Evolutionary conservation across 2,888 invertebrate species (phyloP).

Genomic region (Idaea aversata): DNA sequence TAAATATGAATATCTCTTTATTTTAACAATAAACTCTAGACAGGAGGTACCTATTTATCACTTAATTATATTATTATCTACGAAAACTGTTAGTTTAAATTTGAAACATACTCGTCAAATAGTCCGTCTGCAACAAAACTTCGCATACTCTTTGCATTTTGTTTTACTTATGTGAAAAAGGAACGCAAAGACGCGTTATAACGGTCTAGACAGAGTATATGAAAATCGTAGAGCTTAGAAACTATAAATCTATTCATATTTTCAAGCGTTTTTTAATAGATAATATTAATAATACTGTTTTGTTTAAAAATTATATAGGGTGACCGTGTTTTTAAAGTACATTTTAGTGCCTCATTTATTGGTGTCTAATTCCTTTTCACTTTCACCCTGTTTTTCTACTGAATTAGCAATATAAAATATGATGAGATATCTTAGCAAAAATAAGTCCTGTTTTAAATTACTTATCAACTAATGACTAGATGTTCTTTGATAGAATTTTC

Average conservation of each 20-base stretch:
- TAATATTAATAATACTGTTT: background rate
- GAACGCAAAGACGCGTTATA: background rate
- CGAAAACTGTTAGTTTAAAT: background rate
- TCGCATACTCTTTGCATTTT: background rate
- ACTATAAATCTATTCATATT: background rate
- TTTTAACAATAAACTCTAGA: slow-evolving; percentile 77
- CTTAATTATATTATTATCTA: slow-evolving; percentile 20
- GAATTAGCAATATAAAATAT: background rate
- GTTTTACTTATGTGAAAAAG: background rate
- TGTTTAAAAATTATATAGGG: background rate
- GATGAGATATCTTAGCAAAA: background rate
- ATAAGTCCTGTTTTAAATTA: background rate
- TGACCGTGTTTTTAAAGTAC: background rate
- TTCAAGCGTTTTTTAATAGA: background rate
- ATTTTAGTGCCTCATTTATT: background rate
- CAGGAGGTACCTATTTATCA: slow-evolving; percentile 73
- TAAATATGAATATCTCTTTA: slow-evolving; percentile 77
- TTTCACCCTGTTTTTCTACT: background rate
- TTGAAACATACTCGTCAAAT: background rate
- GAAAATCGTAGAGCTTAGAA: background rate
- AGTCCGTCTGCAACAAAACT: background rate
- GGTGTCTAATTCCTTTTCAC: background rate
- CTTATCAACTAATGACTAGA: background rate
- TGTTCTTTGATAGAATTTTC: background rate
- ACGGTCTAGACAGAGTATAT: background rate